Base-by-base conservation (phyloP, 2,113 vertebrate species). In the Tympanuchus pallidicinctus region DNA sequence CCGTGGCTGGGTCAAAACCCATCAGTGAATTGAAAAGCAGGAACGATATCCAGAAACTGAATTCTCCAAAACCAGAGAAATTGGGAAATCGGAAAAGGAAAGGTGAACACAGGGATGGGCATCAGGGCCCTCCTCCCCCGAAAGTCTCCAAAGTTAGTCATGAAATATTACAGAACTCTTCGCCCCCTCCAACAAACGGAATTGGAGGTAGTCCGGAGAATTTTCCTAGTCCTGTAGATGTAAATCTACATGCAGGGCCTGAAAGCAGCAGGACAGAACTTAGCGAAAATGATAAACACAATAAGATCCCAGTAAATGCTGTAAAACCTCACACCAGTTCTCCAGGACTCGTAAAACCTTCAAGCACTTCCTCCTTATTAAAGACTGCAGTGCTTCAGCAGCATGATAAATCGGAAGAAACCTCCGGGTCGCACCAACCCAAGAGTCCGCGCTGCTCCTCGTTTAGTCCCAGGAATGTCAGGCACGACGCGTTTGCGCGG, bases 21-120 rank as follows among this genome's bases (percentile, higher is more conserved):
- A 96, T 98, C 90, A 97, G 98, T 1, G 99, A 99, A 61, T 96
- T 98, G 73, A 99, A 99, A 97, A 97, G 95, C 96, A 98, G 98
- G 95, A 99, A 98, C 2, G 99, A 99, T 66, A 98, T 99, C 57
- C 99, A 99, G 96, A 99, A 99, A 97, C 97, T 98, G 1, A 98
- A 98, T 9, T 99, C 98, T 1, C 99, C 98, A 1, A 98, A 99
- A 97, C 21, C 98, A 5, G 99, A 99, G 93, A 99, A 99, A 94
- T 73, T 98, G 80, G 97, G 98, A 40, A 98, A 96, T 88, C 98
- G 98, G 71, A 99, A 99, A 92, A 97, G 97, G 65, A 98, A 98
- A 84, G 97, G 97, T 4, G 98, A 98, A 74, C 98, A 98, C 78
- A 98, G 98, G 40, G 98, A 98, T 1, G 98, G 97, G 72, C 97